A percentile compares a stretch with the other conserved stretches of the same genome.
Conservation (phyloP, 2,888 invertebrate genomes). For the Aspidapion aeneum region DNA sequence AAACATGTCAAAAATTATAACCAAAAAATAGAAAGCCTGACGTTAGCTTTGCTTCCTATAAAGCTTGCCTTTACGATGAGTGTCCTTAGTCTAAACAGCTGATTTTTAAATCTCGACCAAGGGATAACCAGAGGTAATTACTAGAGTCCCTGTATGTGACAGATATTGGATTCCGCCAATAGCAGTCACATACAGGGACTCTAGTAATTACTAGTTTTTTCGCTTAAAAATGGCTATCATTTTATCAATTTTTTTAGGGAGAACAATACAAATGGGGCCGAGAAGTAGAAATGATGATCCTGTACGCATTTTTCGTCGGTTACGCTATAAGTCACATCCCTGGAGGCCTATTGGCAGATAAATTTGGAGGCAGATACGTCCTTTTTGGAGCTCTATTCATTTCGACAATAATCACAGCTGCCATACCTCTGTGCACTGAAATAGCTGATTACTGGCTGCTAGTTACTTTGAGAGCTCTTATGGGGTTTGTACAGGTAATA, state of each 20-base stretch:
- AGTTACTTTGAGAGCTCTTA: slow-evolving; percentile 64
- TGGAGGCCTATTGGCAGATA: slow-evolving; percentile 73
- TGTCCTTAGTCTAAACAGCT: no score
- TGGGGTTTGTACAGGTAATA: slow-evolving; percentile 53
- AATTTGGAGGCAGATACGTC: slow-evolving; percentile 79
- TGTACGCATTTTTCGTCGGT: slow-evolving; percentile 82
- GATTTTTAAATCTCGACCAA: no score
- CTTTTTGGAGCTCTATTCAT: slow-evolving; percentile 74
- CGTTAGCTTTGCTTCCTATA: no score
- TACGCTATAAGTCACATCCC: slow-evolving; percentile 80
- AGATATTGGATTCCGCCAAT: no score
- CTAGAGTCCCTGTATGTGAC: no score
- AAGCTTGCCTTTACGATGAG: no score
- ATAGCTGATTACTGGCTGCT: slow-evolving; percentile 63
- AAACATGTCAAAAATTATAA: no score
- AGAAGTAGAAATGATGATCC: slow-evolving; percentile 66
- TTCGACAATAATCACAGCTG: slow-evolving; percentile 72
- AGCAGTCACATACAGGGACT: no score
- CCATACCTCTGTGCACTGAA: slow-evolving; percentile 67
- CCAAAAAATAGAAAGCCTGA: no score
- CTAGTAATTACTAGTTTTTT: no score
- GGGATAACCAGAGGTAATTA: no score
- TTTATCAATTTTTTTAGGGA: background rate
- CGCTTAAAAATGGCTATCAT: no score
- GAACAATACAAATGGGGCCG: slow-evolving; percentile 59